Evolutionary conservation across 1,140 invertebrate species (phyloP).

Genomic region (Bombus affinis): DNA sequence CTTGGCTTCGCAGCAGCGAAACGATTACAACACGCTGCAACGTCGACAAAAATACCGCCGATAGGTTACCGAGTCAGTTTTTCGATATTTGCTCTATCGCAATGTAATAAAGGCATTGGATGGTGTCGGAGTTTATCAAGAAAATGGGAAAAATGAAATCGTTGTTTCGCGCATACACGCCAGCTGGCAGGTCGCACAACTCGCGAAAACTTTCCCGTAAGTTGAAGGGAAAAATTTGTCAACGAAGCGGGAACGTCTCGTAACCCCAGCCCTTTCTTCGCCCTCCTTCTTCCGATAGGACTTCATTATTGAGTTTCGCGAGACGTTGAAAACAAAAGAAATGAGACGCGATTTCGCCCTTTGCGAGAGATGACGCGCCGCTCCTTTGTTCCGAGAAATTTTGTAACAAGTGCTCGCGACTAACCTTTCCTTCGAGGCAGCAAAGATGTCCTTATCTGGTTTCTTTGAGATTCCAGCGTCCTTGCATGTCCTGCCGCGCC

Average conservation of each 20-base stretch:
- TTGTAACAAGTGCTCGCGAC: not conserved
- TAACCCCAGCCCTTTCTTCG: not conserved
- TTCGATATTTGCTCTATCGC: not conserved
- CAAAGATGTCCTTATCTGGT: not conserved
- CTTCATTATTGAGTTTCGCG: slow-evolving; percentile 57
- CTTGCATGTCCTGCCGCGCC: too few relatives aligned
- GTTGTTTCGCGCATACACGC: slow-evolving; percentile 21
- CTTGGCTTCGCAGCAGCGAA: too few relatives aligned
- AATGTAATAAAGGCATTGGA: not conserved
- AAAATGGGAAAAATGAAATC: slow-evolving; percentile 6
- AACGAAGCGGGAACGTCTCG: slow-evolving; percentile 20
- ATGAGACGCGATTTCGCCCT: not conserved
- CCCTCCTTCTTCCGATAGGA: not conserved
- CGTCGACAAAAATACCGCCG: too few relatives aligned
- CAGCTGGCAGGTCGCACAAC: slow-evolving; percentile 3
- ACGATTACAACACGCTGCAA: too few relatives aligned
- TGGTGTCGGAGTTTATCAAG: not conserved
- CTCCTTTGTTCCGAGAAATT: not conserved
- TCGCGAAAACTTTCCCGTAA: slow-evolving; percentile 27
- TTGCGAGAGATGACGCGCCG: not conserved
- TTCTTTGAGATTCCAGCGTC: not conserved
- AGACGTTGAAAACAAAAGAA: slow-evolving; percentile 33
- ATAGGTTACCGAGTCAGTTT: too few relatives aligned
- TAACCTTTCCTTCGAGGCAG: not conserved
- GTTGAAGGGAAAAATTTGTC: slow-evolving; percentile 46